Conservation (phyloP, 2,888 invertebrate genomes). For the Baccha elongata region DNA sequence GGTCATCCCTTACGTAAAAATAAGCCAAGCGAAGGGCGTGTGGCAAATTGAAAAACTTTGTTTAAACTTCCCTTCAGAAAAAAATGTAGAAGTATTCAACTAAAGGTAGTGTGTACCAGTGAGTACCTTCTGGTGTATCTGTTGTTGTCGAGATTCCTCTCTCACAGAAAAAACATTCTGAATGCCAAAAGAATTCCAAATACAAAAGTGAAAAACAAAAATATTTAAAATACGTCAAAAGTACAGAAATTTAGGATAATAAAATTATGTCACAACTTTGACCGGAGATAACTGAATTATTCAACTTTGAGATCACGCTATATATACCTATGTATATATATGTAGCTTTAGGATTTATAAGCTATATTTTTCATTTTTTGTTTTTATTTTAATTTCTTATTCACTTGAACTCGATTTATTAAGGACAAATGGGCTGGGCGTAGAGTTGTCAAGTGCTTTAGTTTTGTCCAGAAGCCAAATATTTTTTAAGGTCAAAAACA, state of each 20-base stretch:
- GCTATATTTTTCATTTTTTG: background rate
- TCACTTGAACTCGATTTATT: background rate
- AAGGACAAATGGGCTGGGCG: background rate
- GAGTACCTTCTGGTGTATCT: no score
- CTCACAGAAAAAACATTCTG: background rate
- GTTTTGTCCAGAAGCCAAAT: background rate
- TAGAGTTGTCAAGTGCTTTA: background rate
- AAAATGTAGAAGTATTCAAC: no score
- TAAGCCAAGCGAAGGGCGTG: constrained; percentile 58
- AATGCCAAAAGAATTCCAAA: background rate
- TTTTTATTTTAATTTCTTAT: constrained; percentile 4
- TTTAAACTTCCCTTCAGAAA: background rate
- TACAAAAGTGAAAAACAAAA: constrained; percentile 18
- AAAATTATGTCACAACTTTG: constrained; percentile 69
- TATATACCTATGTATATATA: no score
- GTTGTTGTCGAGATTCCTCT: background rate
- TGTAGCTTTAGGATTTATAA: background rate
- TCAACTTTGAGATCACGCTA: constrained; percentile 55
- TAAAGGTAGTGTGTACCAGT: no score
- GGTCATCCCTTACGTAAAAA: constrained; percentile 55
- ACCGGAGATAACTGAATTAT: constrained; percentile 49
- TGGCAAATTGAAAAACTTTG: constrained; percentile 69
- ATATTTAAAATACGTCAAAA: constrained; percentile 37
- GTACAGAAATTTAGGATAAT: constrained; percentile 60
- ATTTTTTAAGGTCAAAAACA: constrained; percentile 27